Evolutionary conservation across 2,113 vertebrate species (phyloP).

Genomic region (Corythoichthys haematopterus): DNA sequence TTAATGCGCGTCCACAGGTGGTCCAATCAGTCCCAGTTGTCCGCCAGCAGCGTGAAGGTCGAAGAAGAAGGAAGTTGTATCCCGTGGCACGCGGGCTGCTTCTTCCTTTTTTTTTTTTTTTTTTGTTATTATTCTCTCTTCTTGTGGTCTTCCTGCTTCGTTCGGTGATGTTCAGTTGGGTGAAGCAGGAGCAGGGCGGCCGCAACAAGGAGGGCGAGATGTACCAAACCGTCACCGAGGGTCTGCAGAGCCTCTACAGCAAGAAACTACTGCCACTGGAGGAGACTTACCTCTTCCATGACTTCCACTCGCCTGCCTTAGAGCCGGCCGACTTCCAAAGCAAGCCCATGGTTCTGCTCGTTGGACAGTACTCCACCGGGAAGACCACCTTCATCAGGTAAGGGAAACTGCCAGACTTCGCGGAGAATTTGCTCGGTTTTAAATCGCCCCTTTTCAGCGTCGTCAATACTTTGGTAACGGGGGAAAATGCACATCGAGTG

Average conservation of each 20-base stretch:
- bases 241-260: constrained; percentile 69
- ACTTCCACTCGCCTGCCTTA: constrained; percentile 77
- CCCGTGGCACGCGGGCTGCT: background rate
- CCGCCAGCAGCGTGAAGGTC: background rate
- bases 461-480: background rate
- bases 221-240: constrained; percentile 76
- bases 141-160: background rate
- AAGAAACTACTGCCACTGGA: constrained; percentile 75
- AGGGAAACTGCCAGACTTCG: background rate
- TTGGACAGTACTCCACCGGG: constrained; percentile 78
- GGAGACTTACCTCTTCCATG: constrained; percentile 75
- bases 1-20: background rate
- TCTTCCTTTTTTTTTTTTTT: background rate
- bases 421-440: background rate
- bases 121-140: too few relatives aligned
- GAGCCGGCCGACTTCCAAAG: constrained; percentile 76
- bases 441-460: background rate
- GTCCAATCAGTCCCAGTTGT: background rate
- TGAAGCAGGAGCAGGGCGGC: constrained; percentile 70
- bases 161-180: constrained; percentile 73
- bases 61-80: constrained; percentile 48
- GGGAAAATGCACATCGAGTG: background rate
- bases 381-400: constrained; percentile 80
- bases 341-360: constrained; percentile 78
- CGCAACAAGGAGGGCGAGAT: constrained; percentile 71